These are phyloP conservation scores for Coleophora flavipennella DNA, from an alignment of 2,888 invertebrate species.

Conservation along the genomic window DNA sequence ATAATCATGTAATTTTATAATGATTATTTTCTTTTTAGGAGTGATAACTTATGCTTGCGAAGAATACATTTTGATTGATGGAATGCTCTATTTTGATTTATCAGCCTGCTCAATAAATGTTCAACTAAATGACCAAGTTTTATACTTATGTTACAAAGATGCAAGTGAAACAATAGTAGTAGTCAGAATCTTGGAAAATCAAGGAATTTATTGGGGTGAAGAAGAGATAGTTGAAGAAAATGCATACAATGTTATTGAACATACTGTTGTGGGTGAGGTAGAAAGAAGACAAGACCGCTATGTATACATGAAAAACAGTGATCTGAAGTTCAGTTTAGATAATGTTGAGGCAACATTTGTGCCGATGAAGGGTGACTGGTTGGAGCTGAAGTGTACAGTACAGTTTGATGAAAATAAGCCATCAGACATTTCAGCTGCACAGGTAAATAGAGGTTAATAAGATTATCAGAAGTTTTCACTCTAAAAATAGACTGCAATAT, in stretches of 20 bases:
- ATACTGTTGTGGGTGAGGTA: slow-evolving; percentile 49
- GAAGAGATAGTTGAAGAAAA: slow-evolving; percentile 36
- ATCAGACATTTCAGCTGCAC: slow-evolving; percentile 53
- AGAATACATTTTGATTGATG: slow-evolving; percentile 73
- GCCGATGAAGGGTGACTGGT: slow-evolving; percentile 80
- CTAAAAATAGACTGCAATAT: too few species aligned
- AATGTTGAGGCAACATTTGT: slow-evolving; percentile 75
- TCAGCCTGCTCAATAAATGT: slow-evolving; percentile 40
- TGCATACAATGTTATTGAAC: slow-evolving; percentile 39
- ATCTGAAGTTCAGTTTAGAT: slow-evolving; percentile 75
- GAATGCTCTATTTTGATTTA: slow-evolving; percentile 66
- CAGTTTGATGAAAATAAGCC: slow-evolving; percentile 72
- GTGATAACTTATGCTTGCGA: slow-evolving; percentile 69
- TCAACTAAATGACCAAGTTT: slow-evolving; percentile 65
- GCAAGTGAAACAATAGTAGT: slow-evolving; percentile 58
- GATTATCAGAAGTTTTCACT: too few species aligned
- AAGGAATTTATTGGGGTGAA: slow-evolving; percentile 66
- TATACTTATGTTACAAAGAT: slow-evolving; percentile 69
- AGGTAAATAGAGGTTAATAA: too few species aligned
- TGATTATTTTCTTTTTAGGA: slow-evolving; percentile 55
- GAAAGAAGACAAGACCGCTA: slow-evolving; percentile 36
- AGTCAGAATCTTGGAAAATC: slow-evolving; percentile 70
- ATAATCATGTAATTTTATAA: too few species aligned
- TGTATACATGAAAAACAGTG: slow-evolving; percentile 64
- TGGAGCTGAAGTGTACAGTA: slow-evolving; percentile 75